Evolutionary conservation across 1,140 invertebrate species (phyloP).

Genomic region (Hermetia illucens): DNA sequence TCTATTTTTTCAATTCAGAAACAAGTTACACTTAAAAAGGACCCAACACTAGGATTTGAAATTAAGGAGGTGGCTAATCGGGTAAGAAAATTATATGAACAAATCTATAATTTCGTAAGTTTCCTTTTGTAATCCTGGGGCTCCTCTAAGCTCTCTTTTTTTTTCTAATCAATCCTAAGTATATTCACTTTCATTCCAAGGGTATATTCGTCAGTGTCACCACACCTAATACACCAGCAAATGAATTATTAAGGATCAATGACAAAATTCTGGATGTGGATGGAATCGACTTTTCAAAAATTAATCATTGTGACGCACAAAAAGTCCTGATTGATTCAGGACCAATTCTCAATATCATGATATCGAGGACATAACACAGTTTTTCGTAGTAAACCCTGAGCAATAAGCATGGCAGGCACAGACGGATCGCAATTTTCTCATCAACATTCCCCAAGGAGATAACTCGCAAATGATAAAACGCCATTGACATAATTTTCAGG

Average conservation of each 20-base stretch:
- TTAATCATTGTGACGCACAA: constrained; percentile 36
- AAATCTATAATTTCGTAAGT: no score
- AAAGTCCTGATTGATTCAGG: constrained; percentile 35
- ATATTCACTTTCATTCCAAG: constrained; percentile 17
- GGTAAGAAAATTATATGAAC: constrained; percentile 11
- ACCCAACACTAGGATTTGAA: constrained; percentile 18
- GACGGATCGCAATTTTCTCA: no score
- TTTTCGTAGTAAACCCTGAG: no score
- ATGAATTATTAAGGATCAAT: constrained; percentile 36
- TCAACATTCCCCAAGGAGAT: no score
- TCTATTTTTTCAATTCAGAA: constrained; percentile 10
- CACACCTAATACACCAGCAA: constrained; percentile 36
- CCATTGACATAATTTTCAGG: no score
- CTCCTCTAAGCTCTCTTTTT: no score
- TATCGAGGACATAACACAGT: constrained; percentile 19
- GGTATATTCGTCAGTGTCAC: constrained; percentile 43
- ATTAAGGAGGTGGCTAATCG: constrained; percentile 21
- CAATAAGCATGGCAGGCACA: no score
- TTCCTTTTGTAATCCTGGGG: no score
- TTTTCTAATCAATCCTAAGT: no score
- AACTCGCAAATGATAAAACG: no score
- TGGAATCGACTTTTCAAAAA: constrained; percentile 43
- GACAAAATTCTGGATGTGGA: constrained; percentile 47
- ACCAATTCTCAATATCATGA: constrained; percentile 38
- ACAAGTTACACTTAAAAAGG: constrained; percentile 23